These are phyloP conservation scores for Trichonephila clavipes DNA, from an alignment of 1,140 invertebrate genomes.

Conservation along the genomic window DNA sequence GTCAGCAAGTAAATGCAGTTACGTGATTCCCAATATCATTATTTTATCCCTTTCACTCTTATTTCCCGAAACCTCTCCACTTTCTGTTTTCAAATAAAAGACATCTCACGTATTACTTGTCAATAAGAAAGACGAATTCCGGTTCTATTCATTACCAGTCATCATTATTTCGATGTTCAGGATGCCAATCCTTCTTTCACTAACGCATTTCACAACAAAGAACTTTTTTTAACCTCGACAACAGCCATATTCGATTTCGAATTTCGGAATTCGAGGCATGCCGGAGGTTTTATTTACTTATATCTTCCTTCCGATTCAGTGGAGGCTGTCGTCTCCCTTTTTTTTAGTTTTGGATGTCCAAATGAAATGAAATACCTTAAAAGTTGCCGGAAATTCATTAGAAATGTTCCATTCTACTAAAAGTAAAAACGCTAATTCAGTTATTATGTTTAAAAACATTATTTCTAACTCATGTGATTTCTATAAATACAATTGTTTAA, in stretches of 20 bases:
- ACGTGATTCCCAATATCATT: background rate
- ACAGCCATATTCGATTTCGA: background rate
- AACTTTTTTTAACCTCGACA: background rate
- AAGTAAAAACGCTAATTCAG: too few relatives aligned
- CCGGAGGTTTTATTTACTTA: background rate
- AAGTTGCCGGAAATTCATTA: background rate
- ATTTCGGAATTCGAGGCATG: background rate
- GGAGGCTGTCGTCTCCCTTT: background rate
- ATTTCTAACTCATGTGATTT: too few relatives aligned
- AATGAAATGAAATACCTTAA: background rate
- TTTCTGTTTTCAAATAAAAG: conserved; percentile 26
- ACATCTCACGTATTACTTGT: background rate
- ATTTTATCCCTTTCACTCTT: background rate
- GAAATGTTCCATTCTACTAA: background rate
- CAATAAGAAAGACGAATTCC: background rate
- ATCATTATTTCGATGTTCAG: background rate
- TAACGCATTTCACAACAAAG: background rate
- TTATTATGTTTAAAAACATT: too few relatives aligned
- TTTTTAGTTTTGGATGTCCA: background rate
- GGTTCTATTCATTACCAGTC: background rate
- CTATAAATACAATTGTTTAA: too few relatives aligned
- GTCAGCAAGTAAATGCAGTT: background rate
- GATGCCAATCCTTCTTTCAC: background rate
- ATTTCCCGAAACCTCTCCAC: background rate
- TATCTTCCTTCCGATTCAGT: background rate